These are phyloP conservation scores for Elephantulus edwardii DNA, from an alignment of 2,113 vertebrate species.

Conservation along the genomic window DNA sequence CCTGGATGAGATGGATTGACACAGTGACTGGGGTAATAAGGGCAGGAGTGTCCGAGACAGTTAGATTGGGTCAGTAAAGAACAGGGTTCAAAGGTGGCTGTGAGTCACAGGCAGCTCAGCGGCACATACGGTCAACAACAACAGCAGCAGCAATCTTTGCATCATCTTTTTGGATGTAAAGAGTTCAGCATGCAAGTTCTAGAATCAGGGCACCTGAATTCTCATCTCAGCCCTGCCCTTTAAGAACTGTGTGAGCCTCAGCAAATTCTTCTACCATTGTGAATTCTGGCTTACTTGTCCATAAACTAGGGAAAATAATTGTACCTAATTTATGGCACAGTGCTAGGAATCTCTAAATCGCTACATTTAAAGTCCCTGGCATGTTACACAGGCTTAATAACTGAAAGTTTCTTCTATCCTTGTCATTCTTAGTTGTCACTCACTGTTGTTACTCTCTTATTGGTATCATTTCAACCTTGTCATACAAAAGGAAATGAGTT, in stretches of 20 bases:
- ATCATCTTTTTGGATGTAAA: neutral
- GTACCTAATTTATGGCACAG: neutral
- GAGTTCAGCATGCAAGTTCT: neutral
- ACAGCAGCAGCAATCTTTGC: neutral
- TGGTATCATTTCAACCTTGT: neutral
- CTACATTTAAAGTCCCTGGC: neutral
- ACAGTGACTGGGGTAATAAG: too few species aligned
- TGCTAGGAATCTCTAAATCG: neutral
- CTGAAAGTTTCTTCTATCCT: neutral
- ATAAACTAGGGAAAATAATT: neutral
- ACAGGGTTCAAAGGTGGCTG: too few species aligned
- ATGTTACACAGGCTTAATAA: neutral
- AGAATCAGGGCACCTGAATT: neutral
- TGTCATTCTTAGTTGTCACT: neutral
- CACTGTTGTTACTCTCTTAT: neutral
- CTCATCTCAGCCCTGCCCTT: conserved; percentile 1
- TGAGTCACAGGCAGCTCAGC: too few species aligned
- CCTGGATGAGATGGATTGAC: too few species aligned
- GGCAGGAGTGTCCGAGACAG: too few species aligned
- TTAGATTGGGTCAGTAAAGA: too few species aligned
- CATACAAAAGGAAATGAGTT: neutral
- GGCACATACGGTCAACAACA: too few species aligned
- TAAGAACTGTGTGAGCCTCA: neutral
- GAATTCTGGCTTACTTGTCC: neutral
- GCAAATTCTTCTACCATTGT: neutral